Base-by-base conservation (phyloP, 2,888 invertebrate species). In the Dryobota labecula region DNA sequence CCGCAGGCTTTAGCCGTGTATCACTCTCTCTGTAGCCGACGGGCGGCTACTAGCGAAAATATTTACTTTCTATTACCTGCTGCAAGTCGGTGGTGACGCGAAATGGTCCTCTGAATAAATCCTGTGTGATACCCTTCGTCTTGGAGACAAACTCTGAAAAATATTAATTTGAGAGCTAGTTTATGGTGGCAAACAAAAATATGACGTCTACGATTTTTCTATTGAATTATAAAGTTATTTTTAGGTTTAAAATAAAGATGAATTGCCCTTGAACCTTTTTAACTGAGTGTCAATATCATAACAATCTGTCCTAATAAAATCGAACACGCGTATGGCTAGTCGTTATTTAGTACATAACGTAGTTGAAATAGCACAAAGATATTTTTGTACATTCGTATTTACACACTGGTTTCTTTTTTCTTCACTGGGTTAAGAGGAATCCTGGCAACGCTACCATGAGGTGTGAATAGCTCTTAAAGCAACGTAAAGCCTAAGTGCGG, bases 31-130 rank as follows among this genome's bases (percentile, higher is more conserved):
- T 77, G 72, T 70, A 68, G 67, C 76, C 80, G 68, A 65, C 72
- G 73, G 75, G 80, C 68, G 76, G 82, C 78, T 82, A 81, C 82
- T 80, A 73, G 73, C 73, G 85, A 82, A 90, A 92, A 92, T 92
- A 88, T 93, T 92, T 92, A 86, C 88, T 88, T 92, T 91, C 89
- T 90, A 91, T 91, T 92, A 91, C 90, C 90, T 88, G 85, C 73
- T 82, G 73, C 65, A 69, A 78, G 56, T 68, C 68, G 56, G 65
- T 64, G 73, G 70, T 66, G 77, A 78, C 77, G 61, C 9, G 51
- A 78, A 80, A 78, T 72, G 73, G 75, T 70, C 78, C 75, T 73
- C 77, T 78, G 80, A 78, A 86, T 83, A 83, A 78, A 78, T 72
- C 77, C 47, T 53, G 51, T 61, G 69, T 72, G 72, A 56, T 70